Percentiles rank a stretch among this genome's conserved stretches.
These are phyloP conservation scores for Drosophila mayri DNA, from an alignment of 1,140 invertebrate genomes.

Conservation along the genomic window DNA sequence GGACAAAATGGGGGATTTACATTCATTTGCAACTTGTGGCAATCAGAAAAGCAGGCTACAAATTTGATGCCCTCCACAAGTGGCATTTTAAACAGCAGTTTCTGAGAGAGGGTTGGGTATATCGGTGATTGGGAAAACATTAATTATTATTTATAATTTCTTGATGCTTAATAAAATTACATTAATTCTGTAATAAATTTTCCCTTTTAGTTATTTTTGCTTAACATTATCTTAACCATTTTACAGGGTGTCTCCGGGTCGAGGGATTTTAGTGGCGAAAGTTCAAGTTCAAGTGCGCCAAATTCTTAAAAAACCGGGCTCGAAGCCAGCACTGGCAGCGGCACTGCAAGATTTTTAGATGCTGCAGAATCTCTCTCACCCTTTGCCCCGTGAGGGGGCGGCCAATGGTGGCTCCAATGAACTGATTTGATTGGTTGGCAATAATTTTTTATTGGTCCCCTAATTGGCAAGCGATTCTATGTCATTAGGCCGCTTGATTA, in stretches of 20 bases:
- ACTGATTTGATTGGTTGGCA: slow-evolving; percentile 40
- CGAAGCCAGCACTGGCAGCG: slow-evolving; percentile 21
- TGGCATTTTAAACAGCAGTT: too few species aligned
- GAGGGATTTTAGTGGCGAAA: slow-evolving; percentile 12
- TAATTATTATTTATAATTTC: neutral
- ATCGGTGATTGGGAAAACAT: neutral
- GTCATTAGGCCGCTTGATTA: slow-evolving; percentile 65
- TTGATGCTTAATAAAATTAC: neutral
- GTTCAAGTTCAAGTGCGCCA: slow-evolving; percentile 72
- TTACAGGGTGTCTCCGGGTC: slow-evolving; percentile 1
- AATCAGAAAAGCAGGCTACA: slow-evolving; percentile 32
- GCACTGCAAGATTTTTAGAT: neutral
- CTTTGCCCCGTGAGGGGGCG: slow-evolving; percentile 11
- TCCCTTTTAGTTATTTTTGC: neutral
- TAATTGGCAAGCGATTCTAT: slow-evolving; percentile 63
- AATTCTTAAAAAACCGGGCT: slow-evolving; percentile 15
- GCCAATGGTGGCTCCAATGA: slow-evolving; percentile 3
- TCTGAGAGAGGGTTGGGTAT: too few species aligned
- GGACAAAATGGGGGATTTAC: slow-evolving; percentile 5
- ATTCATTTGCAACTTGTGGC: slow-evolving; percentile 10
- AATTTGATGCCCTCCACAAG: slow-evolving; percentile 6
- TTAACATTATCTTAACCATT: neutral
- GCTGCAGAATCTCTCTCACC: neutral
- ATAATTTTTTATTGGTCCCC: slow-evolving; percentile 46
- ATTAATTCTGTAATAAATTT: neutral